Evolutionary conservation across 1,140 invertebrate genomes (phyloP).

Genomic region (Drosophila chauvacae): DNA sequence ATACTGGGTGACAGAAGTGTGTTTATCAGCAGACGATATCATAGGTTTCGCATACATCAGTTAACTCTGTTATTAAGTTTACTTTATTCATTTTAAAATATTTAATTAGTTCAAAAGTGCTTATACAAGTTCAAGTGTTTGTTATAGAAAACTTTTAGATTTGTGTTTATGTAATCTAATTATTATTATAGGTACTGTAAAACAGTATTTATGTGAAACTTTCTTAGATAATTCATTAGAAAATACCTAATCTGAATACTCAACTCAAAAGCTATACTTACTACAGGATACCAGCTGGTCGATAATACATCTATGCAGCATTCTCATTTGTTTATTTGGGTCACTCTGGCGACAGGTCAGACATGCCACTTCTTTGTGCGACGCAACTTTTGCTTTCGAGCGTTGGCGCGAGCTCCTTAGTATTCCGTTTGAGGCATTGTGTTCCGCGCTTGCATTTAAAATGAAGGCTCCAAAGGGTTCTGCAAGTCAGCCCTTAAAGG

Average conservation of each 20-base stretch:
- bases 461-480: conserved; percentile 27
- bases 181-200: background rate
- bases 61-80: too few relatives aligned
- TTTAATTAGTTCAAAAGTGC: too few relatives aligned
- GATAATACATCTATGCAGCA: background rate
- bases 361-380: conserved; percentile 44
- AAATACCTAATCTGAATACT: background rate
- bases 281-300: background rate
- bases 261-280: background rate
- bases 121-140: too few relatives aligned
- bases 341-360: conserved; percentile 67
- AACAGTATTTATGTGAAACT: background rate
- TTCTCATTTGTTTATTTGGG: conserved; percentile 41
- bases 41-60: background rate
- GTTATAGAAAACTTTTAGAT: too few relatives aligned
- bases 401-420: conserved; percentile 25
- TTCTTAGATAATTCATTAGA: background rate
- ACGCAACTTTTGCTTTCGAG: conserved; percentile 69
- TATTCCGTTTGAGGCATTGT: conserved; percentile 36
- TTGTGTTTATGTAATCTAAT: too few relatives aligned
- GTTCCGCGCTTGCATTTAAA: conserved; percentile 23
- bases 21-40: background rate
- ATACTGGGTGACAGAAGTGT: background rate
- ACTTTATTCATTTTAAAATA: too few relatives aligned
- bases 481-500: conserved; percentile 76